Percentiles rank a stretch among this genome's conserved stretches.
Conservation (phyloP, 2,888 invertebrate genomes). For the Calliopum simillimum region DNA sequence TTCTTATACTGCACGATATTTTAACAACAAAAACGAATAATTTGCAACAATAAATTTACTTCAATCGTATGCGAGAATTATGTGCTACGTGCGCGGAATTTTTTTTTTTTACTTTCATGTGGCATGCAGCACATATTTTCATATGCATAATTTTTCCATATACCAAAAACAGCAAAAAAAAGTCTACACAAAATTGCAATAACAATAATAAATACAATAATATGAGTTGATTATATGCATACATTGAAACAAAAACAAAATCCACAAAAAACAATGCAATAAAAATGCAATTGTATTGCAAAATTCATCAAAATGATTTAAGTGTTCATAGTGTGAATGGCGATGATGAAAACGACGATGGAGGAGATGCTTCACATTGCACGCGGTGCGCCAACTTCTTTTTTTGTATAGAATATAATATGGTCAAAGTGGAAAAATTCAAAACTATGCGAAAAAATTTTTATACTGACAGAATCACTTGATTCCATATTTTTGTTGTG, state of each 20-base stretch:
- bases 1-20: not conserved
- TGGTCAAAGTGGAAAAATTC: too few species aligned
- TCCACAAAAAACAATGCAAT: not conserved
- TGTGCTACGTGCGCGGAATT: constrained; percentile 15
- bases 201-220: too few species aligned
- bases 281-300: constrained; percentile 9
- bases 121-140: not conserved
- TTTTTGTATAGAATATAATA: too few species aligned
- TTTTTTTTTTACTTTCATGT: not conserved
- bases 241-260: not conserved
- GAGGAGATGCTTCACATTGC: too few species aligned
- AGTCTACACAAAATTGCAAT: too few species aligned
- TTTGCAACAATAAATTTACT: constrained; percentile 28
- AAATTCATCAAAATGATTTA: constrained; percentile 30
- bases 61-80: not conserved
- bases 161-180: too few species aligned
- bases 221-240: too few species aligned
- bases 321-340: constrained; percentile 21
- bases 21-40: constrained; percentile 13
- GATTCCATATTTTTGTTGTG: too few species aligned
- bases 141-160: not conserved
- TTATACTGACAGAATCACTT: too few species aligned
- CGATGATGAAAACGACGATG: too few species aligned
- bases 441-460: too few species aligned
- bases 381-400: too few species aligned